These are phyloP conservation scores for Nycteola revayana DNA, from an alignment of 2,888 invertebrate species.

Conservation along the genomic window DNA sequence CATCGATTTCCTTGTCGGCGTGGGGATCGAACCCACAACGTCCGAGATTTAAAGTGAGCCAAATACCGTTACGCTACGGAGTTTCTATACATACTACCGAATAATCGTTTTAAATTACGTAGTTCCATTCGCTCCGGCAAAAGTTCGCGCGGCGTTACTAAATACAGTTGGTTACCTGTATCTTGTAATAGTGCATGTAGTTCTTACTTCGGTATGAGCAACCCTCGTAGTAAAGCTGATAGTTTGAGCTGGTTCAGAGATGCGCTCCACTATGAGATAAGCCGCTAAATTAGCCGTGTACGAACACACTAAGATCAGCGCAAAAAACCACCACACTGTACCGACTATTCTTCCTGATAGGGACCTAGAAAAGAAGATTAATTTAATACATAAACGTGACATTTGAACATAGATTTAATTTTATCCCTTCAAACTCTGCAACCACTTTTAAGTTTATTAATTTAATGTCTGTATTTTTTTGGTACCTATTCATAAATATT, in stretches of 20 bases:
- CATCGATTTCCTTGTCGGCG: too few relatives aligned
- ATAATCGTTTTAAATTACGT: constrained; percentile 5
- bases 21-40: too few relatives aligned
- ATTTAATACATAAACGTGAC: neutral
- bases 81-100: too few relatives aligned
- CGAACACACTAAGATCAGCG: constrained; percentile 97
- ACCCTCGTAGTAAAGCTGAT: constrained; percentile 96
- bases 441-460: too few relatives aligned
- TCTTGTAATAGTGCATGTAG: constrained; percentile 47
- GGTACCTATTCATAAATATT: too few relatives aligned
- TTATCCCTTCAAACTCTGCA: too few relatives aligned
- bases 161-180: constrained; percentile 58
- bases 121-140: constrained; percentile 48
- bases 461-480: too few relatives aligned
- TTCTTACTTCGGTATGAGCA: constrained; percentile 93
- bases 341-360: constrained; percentile 97
- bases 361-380: constrained; percentile 74
- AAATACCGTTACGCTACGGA: too few relatives aligned
- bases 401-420: neutral
- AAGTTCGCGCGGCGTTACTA: constrained; percentile 32
- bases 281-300: constrained; percentile 99
- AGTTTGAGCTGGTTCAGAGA: constrained; percentile 89
- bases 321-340: constrained; percentile 99
- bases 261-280: constrained; percentile 97
- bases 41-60: too few relatives aligned